Conservation (phyloP, 2,797 vertebrate species). For the Sebastes iracundus region DNA sequence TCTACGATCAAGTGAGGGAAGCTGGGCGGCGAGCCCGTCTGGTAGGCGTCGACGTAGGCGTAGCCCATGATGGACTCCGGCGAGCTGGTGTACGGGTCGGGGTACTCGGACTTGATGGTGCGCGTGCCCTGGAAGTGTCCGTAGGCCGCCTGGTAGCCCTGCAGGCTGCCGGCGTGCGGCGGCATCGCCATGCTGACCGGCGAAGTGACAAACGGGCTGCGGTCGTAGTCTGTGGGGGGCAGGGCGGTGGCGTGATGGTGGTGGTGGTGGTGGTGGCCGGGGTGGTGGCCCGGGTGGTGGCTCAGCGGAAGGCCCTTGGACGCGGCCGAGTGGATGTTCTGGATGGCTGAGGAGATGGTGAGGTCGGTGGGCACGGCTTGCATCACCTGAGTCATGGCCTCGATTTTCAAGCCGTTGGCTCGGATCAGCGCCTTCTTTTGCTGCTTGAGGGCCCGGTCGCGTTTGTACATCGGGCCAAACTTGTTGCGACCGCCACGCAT, state of each 20-base stretch:
- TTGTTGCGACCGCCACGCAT: slow-evolving; percentile 99
- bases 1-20: slow-evolving; percentile 96
- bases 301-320: slow-evolving; percentile 96
- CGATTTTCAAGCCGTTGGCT: slow-evolving; percentile 97
- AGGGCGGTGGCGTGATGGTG: slow-evolving; percentile 91
- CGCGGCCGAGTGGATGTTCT: slow-evolving; percentile 94
- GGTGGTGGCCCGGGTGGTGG: slow-evolving; percentile 86
- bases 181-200: slow-evolving; percentile 99
- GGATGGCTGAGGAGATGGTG: slow-evolving; percentile 95
- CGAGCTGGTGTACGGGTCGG: slow-evolving; percentile 96
- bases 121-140: slow-evolving; percentile 93
- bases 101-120: slow-evolving; percentile 98
- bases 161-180: slow-evolving; percentile 90
- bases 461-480: slow-evolving; percentile 99
- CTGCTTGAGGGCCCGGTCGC: slow-evolving; percentile 96
- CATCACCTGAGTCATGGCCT: slow-evolving; percentile 98
- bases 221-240: slow-evolving; percentile 96
- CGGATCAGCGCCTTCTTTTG: slow-evolving; percentile 99
- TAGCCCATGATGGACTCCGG: slow-evolving; percentile 98
- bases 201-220: slow-evolving; percentile 96
- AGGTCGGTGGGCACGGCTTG: slow-evolving; percentile 96
- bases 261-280: slow-evolving; percentile 83
- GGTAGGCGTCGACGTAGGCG: slow-evolving; percentile 92
- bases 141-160: slow-evolving; percentile 93
- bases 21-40: slow-evolving; percentile 91